Base-by-base conservation (phyloP, 2,888 invertebrate species). In the Erynnis tages region DNA sequence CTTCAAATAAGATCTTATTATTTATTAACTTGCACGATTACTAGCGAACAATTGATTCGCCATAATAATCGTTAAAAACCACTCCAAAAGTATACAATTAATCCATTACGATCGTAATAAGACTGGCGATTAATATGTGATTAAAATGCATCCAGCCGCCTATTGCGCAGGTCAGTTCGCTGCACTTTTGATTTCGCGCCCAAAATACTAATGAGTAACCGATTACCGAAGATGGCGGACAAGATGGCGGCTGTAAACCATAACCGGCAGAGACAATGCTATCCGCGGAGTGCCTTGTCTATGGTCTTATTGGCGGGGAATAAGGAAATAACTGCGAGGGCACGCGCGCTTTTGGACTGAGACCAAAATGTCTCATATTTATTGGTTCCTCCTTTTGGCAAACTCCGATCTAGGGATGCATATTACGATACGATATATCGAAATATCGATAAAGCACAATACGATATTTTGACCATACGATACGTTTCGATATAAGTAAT, bases 281-380 rank as follows among this genome's bases (percentile, higher is more conserved):
- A 67, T 69, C 59, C 59, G 65, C 55, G 61, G 64, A 63, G 62
- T 63, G 62, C 55, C 67, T 71, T 68, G 66, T 67, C 63, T 76
- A 69, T 71, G 69, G 67, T 60, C 62, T 69, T 71, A 71, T 71
- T 71, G 67, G 64, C 59, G 54, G 61, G 67, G 57, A 70, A 70
- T 79, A 83, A 84, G 84, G 84, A 84, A 84, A 83, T 76, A 79
- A 67, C 67, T 59, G 58, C 74, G 76, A 78, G 81, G 79, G 70
- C 77, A 72, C 45, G 44, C 30, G 61, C 74, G 65, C 65, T 70
- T 75, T 76, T 69, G 71, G 76, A 66, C 62, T 63, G 69, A 65
- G 64, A 69, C 77, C 79, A 76, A 82, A 81, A 80, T 76, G 75
- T 75, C 69, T 74, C 71, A 74, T 79, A 78, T 82, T 82, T 81